Evolutionary conservation across 2,888 invertebrate species (phyloP), one percentile per base, ranked within the genome.

Genomic region (Cheiracanthium punctorium): DNA sequence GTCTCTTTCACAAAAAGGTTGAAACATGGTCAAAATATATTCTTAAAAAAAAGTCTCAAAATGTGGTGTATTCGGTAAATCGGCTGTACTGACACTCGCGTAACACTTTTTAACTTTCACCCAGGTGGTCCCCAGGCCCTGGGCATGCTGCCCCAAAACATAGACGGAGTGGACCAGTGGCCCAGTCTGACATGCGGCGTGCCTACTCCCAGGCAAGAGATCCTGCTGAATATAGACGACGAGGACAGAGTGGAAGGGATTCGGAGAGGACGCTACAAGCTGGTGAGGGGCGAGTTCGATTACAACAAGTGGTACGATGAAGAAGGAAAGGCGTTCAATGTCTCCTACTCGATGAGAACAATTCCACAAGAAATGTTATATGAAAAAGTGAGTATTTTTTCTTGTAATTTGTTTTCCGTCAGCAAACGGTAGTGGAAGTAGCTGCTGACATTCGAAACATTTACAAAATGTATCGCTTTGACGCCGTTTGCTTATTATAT

Each of bases 181-280:
- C 90, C 93, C 0, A 93, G 94, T 0, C 91, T 97, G n/a, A 94
- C 94, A 0, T 91, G 94, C 7, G 93, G 95, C 17, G 14, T 52
- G 0, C 87, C 84, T 14, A 71, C 76, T 88, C 88, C 58, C 52
- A 93, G 97, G 65, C 93, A 91, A 0, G 93, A 93, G 24, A 92
- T 97, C 24, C 92, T 98, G 0, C 97, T 97, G 91, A 98, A 98
- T 91, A 97, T 98, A 76, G 98, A 98, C 91, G 91, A 91, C 1
- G 48, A 84, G 1, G 72, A 93, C 90, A 94, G 94, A 2, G 94
- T 94, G 89, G 94, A 82, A 33, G 88, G 89, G 1, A 75, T 89
- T n/a, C 43, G 88, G 65, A 32, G 71, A 30, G 77, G 76, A n/a
- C 82, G 89, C n/a, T 89, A 77, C 75, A 89, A 89, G 67, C 58